These are phyloP conservation scores for cattle (Bos taurus) DNA, from an alignment of 2,113 vertebrate species.

Conservation along the genomic window ARS-UCD2.0 NC_037346.1:49928501-49929000, in stretches of 20 bases:
- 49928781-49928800: background rate
- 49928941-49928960: background rate
- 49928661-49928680: background rate
- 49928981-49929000: background rate
- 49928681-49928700: background rate
- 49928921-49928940: background rate
- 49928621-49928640: background rate
- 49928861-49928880: background rate
- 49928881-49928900: background rate
- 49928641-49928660: background rate
- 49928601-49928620: background rate
- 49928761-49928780: background rate
- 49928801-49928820: background rate
- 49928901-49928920: background rate
- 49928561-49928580: background rate
- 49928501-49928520: too few species aligned
- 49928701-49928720: background rate
- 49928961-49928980: background rate
- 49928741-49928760: background rate
- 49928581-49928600: accelerated
- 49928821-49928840: background rate
- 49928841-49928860: background rate
- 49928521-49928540: background rate
- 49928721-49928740: background rate
- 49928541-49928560: background rate